These are phyloP conservation scores for Morbakka virulenta DNA, from an alignment of 30 jellyfish, hydroid and myxozoan species.

Conservation along the genomic window DNA sequence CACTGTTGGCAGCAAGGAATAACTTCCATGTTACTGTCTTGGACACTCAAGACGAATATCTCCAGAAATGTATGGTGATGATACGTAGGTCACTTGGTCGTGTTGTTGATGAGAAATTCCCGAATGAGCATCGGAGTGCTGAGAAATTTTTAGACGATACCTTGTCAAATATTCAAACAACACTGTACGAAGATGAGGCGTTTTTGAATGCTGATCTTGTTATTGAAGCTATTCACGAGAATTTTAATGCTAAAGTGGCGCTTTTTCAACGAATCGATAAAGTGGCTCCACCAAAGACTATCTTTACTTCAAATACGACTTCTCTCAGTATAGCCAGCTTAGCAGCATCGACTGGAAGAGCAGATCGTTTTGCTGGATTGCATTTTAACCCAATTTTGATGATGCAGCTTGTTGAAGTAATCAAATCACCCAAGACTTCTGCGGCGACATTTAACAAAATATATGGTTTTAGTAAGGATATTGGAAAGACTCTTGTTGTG, in stretches of 20 bases:
- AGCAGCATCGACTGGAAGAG: conserved; percentile 55
- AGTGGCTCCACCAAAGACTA: conserved; percentile 71
- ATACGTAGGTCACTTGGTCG: conserved; percentile 49
- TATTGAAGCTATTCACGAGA: conserved; percentile 74
- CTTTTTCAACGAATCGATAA: conserved; percentile 60
- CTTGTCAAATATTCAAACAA: conserved; percentile 61
- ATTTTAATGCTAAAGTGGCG: conserved; percentile 47
- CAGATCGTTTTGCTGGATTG: conserved; percentile 77
- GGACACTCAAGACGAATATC: conserved; percentile 57
- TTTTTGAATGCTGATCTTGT: conserved; percentile 76
- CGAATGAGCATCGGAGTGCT: conserved; percentile 91
- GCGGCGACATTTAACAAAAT: conserved; percentile 56
- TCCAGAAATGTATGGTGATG: conserved; percentile 69
- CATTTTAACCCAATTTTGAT: conserved; percentile 83
- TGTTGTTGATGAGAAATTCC: conserved; percentile 59
- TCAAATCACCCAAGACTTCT: conserved; percentile 56
- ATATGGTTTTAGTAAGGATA: conserved; percentile 61
- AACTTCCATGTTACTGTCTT: conserved; percentile 77
- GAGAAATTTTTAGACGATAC: conserved; percentile 65
- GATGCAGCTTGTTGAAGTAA: conserved; percentile 83
- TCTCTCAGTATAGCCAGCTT: conserved; percentile 58
- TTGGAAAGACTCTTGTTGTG: conserved; percentile 77
- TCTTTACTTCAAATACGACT: conserved; percentile 77
- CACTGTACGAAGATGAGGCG: conserved; percentile 58
- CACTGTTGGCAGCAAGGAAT: conserved; percentile 75